A percentile compares a stretch with the other conserved stretches of the same genome.
These are phyloP conservation scores for Sterna hirundo DNA, from an alignment of 2,113 vertebrate species.

Conservation along the genomic window DNA sequence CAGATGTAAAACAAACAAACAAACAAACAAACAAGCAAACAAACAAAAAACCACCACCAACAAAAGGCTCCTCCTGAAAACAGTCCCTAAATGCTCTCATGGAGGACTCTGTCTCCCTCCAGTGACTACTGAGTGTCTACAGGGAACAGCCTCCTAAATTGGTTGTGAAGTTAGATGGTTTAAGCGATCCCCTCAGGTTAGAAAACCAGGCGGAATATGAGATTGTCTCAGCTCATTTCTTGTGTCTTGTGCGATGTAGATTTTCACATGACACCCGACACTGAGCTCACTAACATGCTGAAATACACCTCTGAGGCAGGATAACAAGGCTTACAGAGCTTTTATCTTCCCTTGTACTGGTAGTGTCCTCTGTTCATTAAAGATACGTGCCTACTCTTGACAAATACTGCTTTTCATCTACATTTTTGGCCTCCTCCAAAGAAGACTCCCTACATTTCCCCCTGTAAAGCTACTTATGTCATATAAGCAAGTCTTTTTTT, in stretches of 20 bases:
- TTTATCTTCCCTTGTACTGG: not conserved
- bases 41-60: too few relatives aligned
- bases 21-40: too few relatives aligned
- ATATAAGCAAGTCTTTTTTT: fast-evolving
- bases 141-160: not conserved
- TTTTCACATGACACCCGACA: not conserved
- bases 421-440: not conserved
- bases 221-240: not conserved
- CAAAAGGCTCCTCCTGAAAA: not conserved
- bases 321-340: not conserved
- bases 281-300: not conserved
- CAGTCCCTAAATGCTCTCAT: not conserved
- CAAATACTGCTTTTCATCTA: not conserved
- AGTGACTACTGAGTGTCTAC: not conserved
- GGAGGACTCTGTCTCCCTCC: constrained; percentile 19
- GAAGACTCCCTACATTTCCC: not conserved
- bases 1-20: not conserved
- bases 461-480: not conserved
- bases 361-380: not conserved
- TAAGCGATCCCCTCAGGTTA: not conserved
- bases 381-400: not conserved
- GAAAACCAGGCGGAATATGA: not conserved
- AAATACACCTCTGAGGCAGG: not conserved
- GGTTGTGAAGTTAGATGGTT: not conserved
- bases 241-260: not conserved